A percentile compares a stretch with the other conserved stretches of the same genome.
These are phyloP conservation scores for Ichneumoninae sp. DNA, from an alignment of 2,888 invertebrate species.

Conservation along the genomic window DNA sequence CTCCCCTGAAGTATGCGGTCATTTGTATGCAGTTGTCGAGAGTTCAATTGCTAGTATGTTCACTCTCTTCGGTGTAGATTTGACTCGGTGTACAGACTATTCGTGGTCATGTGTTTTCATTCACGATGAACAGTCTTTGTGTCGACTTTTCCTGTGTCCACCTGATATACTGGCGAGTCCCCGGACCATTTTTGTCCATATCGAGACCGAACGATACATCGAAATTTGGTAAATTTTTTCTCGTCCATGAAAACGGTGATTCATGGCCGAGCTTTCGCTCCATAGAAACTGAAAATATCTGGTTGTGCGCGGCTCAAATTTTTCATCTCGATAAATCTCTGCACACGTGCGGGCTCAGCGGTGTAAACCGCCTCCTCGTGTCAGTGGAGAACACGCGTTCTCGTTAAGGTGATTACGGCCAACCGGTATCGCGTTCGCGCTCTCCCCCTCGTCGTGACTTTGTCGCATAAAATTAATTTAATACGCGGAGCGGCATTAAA, in stretches of 20 bases:
- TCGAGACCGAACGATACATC: not conserved
- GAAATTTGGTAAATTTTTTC: not conserved
- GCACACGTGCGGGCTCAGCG: constrained; percentile 35
- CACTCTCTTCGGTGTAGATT: too few relatives aligned
- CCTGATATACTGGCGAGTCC: too few relatives aligned
- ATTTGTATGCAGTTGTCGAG: too few relatives aligned
- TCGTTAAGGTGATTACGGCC: constrained; percentile 64
- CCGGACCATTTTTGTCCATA: too few relatives aligned
- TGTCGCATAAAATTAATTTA: constrained; percentile 67
- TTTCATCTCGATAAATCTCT: constrained; percentile 29
- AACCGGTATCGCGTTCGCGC: constrained; percentile 59
- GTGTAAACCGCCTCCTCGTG: constrained; percentile 42
- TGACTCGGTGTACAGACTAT: too few relatives aligned
- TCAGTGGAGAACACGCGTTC: constrained; percentile 31
- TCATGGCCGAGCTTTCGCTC: constrained; percentile 10
- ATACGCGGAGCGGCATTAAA: constrained; percentile 48
- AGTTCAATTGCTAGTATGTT: too few relatives aligned
- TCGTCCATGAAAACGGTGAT: not conserved
- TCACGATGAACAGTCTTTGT: too few relatives aligned
- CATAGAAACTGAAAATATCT: not conserved
- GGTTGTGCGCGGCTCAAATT: constrained; percentile 7
- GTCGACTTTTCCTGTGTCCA: too few relatives aligned
- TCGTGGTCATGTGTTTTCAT: too few relatives aligned
- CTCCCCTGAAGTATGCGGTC: too few relatives aligned
- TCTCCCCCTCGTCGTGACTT: constrained; percentile 48